phyloP scores from a whole-genome alignment of 2,888 invertebrate species.

The Tricholauxania praeusta region DNA sequence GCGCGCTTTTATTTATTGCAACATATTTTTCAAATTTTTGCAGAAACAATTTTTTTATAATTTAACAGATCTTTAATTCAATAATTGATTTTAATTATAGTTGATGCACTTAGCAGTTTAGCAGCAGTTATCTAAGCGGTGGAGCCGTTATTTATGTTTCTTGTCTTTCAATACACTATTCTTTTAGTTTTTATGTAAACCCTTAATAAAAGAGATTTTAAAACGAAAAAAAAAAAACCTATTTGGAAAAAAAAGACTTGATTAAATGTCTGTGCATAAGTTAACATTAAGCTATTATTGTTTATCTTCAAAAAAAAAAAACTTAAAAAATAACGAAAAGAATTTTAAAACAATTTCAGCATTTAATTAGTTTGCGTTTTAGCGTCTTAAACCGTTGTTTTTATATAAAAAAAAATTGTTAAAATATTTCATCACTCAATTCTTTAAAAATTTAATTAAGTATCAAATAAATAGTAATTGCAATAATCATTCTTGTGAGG shows the following conservation, averaged over 20 bases:
- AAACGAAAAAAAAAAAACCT: neutral
- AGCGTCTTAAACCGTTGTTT: too few species aligned
- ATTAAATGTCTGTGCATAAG: constrained; percentile 9
- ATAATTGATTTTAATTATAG: constrained; percentile 12
- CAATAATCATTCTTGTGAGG: too few species aligned
- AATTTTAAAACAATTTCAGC: too few species aligned
- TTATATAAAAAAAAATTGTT: too few species aligned
- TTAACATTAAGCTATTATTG: neutral
- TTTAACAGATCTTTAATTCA: neutral
- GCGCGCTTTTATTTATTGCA: constrained; percentile 18
- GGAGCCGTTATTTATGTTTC: constrained; percentile 7
- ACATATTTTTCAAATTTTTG: constrained; percentile 6
- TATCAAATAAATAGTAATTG: too few species aligned
- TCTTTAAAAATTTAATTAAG: too few species aligned
- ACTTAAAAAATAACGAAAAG: too few species aligned
- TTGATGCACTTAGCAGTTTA: constrained; percentile 3
- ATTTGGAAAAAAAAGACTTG: constrained; percentile 17
- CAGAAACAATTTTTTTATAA: neutral
- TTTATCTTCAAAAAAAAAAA: too few species aligned
- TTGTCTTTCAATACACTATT: neutral
- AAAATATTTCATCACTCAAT: too few species aligned
- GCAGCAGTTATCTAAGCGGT: constrained; percentile 1
- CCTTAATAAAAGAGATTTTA: constrained; percentile 21
- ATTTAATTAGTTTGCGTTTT: too few species aligned
- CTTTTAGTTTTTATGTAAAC: constrained; percentile 16